Base-by-base conservation (phyloP, 2,888 invertebrate genomes). In the Caprella mutica region DNA sequence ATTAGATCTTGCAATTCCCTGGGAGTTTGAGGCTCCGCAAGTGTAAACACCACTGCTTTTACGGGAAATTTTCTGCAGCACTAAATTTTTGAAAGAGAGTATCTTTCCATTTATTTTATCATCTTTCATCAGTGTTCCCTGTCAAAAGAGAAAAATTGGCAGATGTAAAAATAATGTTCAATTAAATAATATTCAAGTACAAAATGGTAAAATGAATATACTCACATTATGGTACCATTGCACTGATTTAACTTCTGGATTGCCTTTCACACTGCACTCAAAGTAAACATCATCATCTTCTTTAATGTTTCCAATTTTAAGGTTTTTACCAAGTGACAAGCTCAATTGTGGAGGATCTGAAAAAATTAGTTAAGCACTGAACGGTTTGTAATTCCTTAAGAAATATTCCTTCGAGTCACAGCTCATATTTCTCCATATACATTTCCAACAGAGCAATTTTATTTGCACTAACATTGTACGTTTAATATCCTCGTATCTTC, bases 11-110 rank as follows among this genome's bases (percentile, higher is more conserved):
- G 56, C 42, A 6, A 35, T n/a, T 21, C 60, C 60, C 29, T 56
- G 56, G 2, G 52, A 21, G 71, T 91, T 91, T 48, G 60, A 43
- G 33, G 60, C 60, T 6, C 48, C 30, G 35, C 60, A 60, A 2
- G 60, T 53, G 29, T 60, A 60, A 19, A 56, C 52, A 1, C 60
- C 60, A 2, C 56, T 56, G 19, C 56, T 56, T 4, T 27, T 42
- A 12, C 50, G 29, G 9, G 39, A 42, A 14, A 60, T 56, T 24
- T 48, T 24, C 29, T 60, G 60, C 5, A 60, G 51, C 33, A 60
- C 60, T 5, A 60, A 33, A 23, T 53, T 56, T 27, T 56, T 53
- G 50, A 56, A 46, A 21, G 54, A 56, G 27, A 42, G 52, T 9
- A 60, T 60, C 14, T 56, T 23, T 4, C 60, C 60, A 14, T 42